Evolutionary conservation across 2,797 vertebrate species (phyloP), one percentile per base, ranked within the genome.

Genomic region (Macropodus opercularis): DNA sequence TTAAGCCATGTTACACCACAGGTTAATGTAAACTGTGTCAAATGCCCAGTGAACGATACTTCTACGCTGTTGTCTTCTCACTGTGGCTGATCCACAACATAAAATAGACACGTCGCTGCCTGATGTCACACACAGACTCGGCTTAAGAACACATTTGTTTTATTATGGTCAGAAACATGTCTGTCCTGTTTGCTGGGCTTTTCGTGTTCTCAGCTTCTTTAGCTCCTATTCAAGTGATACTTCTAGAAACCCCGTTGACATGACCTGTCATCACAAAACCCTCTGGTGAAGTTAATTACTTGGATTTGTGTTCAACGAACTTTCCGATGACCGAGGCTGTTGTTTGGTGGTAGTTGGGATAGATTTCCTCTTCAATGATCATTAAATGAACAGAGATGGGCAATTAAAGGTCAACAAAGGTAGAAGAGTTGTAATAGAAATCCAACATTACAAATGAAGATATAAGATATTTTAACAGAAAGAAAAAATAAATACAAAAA

Each of bases 1-100:
- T 63, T 80, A 78, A 84, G 69, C 75, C 69, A 36, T 5, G 75
- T 87, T 85, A 87, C 75, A 75, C 70, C 84, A 82, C 78, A 63
- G 63, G 69, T 72, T 68, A 46, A 81, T 58, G 65, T 83, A 72
- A 74, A 46, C 46, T 53, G 64, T 80, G 75, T 85, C 78, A 81
- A 69, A 59, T 26, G 41, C 48, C 47, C 8, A 22, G 68, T 17
- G 47, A 79, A 29, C 19, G 64, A 82, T 77, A 71, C 69, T 27
- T n/a, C 27, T 1, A 6, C 41, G 42, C 24, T 1, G 13, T 13
- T 5, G 41, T 70, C 44, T 46, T 31, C n/a, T 46, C 13, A n/a
- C 17, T 10, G 31, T 36, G 17, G 47, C 40, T 17, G 15, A 60
- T 19, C 13, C 15, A 0, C 15, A 19, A 3, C 6, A 12, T n/a